Base-by-base conservation (phyloP, 2,797 vertebrate genomes). In the Danio tinwini region DNA sequence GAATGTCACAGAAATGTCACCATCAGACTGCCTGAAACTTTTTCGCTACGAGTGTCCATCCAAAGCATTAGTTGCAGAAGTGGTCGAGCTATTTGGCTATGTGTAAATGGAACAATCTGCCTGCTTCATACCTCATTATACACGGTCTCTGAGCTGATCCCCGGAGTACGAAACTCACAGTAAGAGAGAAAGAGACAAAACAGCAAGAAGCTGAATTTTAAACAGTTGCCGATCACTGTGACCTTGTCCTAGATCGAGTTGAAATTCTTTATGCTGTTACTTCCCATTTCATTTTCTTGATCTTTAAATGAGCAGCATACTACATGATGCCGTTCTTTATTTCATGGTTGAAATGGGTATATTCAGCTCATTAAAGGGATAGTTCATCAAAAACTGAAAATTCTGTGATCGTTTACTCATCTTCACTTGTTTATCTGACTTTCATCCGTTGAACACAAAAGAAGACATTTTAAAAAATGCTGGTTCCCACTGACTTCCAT, bases 1-100 rank as follows among this genome's bases (percentile, higher is more conserved):
- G 53, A 84, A 79, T 63, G 70, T 74, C 70, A 80, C 40, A 19
- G 47, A 79, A 82, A 84, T 78, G 70, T 75, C 76, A 74, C 64
- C 74, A 56, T 76, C 55, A 52, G 45, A 70, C 52, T 1, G 50
- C 40, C 52, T 49, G 62, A 67, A 77, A 77, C 29, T n/a, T n/a
- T 42, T 61, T 21, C 0, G 39, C 5, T 2, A 63, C 10, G 44
- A 62, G 55, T 12, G 45, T 29, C 56, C 55, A 8, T 40, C 12
- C 29, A 68, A 78, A 61, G 56, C 44, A 78, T 62, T 59, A 40
- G 16, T 47, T 1, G 12, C 78, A 42, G 56, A 65, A 55, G 52
- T 67, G 50, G 44, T 49, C 5, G 6, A 19, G 17, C 10, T 76
- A 67, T 58, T 21, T 47, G 14, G 55, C 13, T 53, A 40, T 42